Evolutionary conservation across 2,113 vertebrate species (phyloP).

Genomic region (Mystacornis crossleyi): DNA sequence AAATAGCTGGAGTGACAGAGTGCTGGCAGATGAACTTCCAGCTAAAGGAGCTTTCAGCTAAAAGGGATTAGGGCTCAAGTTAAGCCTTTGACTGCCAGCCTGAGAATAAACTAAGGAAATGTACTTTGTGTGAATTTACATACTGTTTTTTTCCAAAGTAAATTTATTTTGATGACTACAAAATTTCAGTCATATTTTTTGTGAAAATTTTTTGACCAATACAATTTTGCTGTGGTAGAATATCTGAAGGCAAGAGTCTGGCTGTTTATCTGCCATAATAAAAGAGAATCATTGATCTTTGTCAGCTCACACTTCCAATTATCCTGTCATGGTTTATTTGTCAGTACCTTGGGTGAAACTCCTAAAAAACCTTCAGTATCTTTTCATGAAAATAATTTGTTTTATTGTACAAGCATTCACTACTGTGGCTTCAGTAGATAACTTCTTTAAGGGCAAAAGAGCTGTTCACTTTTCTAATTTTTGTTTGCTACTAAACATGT

Average conservation of each 20-base stretch:
- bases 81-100: background rate
- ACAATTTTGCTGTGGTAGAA: background rate
- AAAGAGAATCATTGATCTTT: background rate
- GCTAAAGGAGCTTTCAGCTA: slow-evolving; percentile 40
- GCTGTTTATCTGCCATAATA: background rate
- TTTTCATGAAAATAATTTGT: background rate
- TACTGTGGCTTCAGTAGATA: background rate
- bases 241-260: background rate
- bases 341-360: background rate
- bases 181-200: background rate
- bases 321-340: background rate
- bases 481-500: background rate
- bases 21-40: slow-evolving; percentile 24
- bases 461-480: background rate
- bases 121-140: background rate
- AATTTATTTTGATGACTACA: background rate
- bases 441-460: background rate
- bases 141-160: background rate
- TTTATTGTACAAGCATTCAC: background rate
- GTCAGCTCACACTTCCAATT: background rate
- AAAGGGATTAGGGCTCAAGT: slow-evolving; percentile 36
- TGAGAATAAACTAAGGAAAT: slow-evolving; percentile 7
- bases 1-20: slow-evolving; percentile 34
- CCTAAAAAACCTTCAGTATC: background rate
- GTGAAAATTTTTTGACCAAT: background rate